Base-by-base conservation (phyloP, 2,113 vertebrate genomes). In the Seriola quinqueradiata region DNA sequence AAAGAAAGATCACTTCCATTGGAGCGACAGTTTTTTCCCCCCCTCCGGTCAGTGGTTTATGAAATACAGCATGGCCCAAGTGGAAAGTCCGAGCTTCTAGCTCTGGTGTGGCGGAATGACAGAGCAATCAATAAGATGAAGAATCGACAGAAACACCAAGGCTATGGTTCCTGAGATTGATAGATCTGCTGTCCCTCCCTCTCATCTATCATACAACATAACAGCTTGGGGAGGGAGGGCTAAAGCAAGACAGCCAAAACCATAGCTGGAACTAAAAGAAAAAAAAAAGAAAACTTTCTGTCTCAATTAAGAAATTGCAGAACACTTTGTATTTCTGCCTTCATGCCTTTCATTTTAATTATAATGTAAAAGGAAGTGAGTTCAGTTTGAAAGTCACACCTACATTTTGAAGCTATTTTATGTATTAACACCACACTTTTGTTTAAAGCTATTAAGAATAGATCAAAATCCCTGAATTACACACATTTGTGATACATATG, bases 71-170 rank as follows among this genome's bases (percentile, higher is more conserved):
- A 75, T 38, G 58, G 70, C 66, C 85, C 73, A 87, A 89, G 86
- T 87, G 83, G 84, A 92, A 89, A 90, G 89, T 87, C 82, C 59
- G 44, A 87, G 84, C 85, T 92, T 85, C 82, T 75, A 88, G 82
- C 79, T 59, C 73, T 77, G 61, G 79, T 83, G 69, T 86, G 81
- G 83, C 80, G 85, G 79, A 77, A 75, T 91, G 91, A 93, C 92
- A 82, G 60, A 77, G 55, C 42, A 90, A 93, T 94, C 93, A 85
- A 94, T 93, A 92, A 10, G 57, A 89, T 94, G 90, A 93, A 84
- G 84, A 91, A 93, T 93, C 86, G 79, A 88, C 76, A 86, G 77
- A 78, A 89, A 82, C 68, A 60, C 84, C 74, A 68, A 92, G 87
- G 90, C 84, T 81, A 89, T 79, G 87, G 71, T 89, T 87, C 40